Conservation (phyloP, 2,113 vertebrate species). For the Formicarius rufipectus region DNA sequence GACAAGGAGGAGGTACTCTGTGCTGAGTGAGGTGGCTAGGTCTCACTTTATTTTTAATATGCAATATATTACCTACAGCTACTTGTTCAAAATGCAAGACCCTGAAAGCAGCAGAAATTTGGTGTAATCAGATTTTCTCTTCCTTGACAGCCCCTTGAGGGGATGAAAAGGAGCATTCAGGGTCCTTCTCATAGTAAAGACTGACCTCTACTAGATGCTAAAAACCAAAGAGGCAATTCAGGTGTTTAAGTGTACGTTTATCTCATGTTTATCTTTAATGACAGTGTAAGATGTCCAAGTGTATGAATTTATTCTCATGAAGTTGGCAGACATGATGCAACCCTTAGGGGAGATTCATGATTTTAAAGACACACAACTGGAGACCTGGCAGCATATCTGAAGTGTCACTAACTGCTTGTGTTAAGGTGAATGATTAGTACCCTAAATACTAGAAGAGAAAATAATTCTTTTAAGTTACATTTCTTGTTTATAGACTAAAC, state of each 20-base stretch:
- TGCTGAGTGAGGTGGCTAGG: neutral
- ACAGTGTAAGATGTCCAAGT: neutral
- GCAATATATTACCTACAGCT: neutral
- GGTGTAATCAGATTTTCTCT: neutral
- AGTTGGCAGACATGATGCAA: neutral
- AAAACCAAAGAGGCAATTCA: neutral
- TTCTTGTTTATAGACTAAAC: neutral
- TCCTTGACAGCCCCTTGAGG: neutral
- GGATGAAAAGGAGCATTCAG: neutral
- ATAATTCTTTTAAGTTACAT: neutral
- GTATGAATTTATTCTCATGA: neutral
- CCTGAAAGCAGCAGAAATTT: neutral
- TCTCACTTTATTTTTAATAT: neutral
- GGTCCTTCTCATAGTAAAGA: neutral
- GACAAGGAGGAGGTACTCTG: neutral
- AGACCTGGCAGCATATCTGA: neutral
- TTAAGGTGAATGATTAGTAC: neutral
- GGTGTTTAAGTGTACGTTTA: neutral
- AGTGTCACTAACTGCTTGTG: neutral
- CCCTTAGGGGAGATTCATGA: neutral
- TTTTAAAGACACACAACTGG: neutral
- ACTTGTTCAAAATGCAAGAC: neutral
- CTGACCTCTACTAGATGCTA: neutral
- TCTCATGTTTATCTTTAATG: neutral
- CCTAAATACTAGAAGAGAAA: neutral